Evolutionary conservation across 2,888 invertebrate species (phyloP), one percentile per base, ranked within the genome.

Genomic region (Drosophila atripex): DNA sequence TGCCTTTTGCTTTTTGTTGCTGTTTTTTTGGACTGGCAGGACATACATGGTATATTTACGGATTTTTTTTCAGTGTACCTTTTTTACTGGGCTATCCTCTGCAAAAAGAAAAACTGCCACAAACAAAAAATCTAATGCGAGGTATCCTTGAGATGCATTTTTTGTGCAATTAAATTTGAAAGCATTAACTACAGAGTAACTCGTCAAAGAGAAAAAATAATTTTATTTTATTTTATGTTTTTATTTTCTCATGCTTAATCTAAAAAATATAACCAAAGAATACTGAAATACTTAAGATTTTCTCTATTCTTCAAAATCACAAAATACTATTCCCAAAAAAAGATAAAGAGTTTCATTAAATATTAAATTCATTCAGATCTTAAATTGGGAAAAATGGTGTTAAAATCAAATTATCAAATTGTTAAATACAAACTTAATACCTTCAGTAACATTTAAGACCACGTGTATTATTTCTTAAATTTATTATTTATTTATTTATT

Each of bases 71-170:
- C 53, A 28, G 23, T 58, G 49, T 46, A 23, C 11, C 63, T 18
- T 51, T 68, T 43, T 46, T 39, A n/a, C 66, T 85, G 71, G 72
- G 70, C 72, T 83, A 86, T 58, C 70, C 83, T 77, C 66, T 71
- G 75, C 46, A 38, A 63, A 64, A 75, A 86, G 2, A 18, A 79
- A 49, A 55, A 54, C 30, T 28, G 49, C 23, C 39, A 30, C 47
- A 30, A 30, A 61, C 61, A 41, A 61, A 41, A 61, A 39, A 61
- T 21, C 8, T 30, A 53, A 23, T 28, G 18, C 53, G 0, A 39
- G 32, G 16, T 53, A 54, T 39, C 61, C 61, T 32, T 41, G 41
- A 16, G 11, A 41, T 35, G 18, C 41, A 41, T 9, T 41, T 11
- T 18, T 16, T 6, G 3, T 41, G 11, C 1, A 16, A 16, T 41